A percentile compares a stretch with the other conserved stretches of the same genome.
phyloP scores from a whole-genome alignment of 1,140 invertebrate species.

The Venustaconcha ellipsiformis region DNA sequence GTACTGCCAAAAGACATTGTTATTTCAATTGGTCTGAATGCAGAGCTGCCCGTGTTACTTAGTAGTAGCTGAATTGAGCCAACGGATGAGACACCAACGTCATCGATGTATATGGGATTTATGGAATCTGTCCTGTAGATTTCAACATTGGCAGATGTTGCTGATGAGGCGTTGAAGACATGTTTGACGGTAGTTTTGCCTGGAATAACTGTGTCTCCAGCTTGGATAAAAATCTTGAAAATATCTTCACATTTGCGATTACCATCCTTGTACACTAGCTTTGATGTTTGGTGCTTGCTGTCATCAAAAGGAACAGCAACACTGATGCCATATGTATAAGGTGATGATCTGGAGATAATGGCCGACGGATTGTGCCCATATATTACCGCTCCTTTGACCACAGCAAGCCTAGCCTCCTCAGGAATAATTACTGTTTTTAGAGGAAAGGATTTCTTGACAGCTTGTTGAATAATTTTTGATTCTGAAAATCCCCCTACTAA shows the following conservation, averaged over 20 bases:
- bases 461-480: no score
- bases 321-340: constrained; percentile 13
- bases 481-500: no score
- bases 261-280: background rate
- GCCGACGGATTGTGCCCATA: constrained; percentile 11
- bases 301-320: constrained; percentile 5
- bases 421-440: no score
- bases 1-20: constrained; percentile 19
- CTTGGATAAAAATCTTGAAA: constrained; percentile 1
- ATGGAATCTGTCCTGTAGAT: constrained; percentile 1
- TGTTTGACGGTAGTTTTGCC: background rate
- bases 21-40: background rate
- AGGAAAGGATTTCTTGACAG: no score
- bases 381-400: constrained; percentile 12
- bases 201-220: constrained; percentile 6
- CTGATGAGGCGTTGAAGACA: background rate
- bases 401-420: no score
- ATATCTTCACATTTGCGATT: constrained; percentile 5
- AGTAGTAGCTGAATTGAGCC: constrained; percentile 1
- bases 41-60: background rate
- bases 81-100: background rate
- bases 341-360: constrained; percentile 4
- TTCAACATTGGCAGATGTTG: background rate
- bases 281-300: background rate
- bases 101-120: constrained; percentile 6